Evolutionary conservation across 2,888 invertebrate species (phyloP), one percentile per base, ranked within the genome.

Genomic region (Andrena haemorrhoa): DNA sequence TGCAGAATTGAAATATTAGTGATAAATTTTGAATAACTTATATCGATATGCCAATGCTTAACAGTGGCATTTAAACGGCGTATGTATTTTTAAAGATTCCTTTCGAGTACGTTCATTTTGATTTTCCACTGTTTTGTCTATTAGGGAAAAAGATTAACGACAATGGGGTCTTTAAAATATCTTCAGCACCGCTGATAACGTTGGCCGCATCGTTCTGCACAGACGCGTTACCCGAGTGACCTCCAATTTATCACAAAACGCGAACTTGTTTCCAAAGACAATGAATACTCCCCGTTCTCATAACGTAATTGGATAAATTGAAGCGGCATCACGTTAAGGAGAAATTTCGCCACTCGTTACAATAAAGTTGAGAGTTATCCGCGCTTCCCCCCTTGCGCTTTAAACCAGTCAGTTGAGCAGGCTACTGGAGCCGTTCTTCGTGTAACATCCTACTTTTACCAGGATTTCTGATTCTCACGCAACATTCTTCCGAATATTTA

Each of bases 241-340:
- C 51, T 31, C 71, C 10, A 79, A 60, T 79, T 79, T 79, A 71
- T 80, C 51, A 65, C 2, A 53, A 80, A 80, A 51, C 35, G 65
- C 64, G 58, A 80, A 77, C 78, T 78, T 53, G 53, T 78, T 61
- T 56, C 53, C 12, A 8, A 7, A 53, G 53, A 78, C 58, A 66
- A 51, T 20, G 26, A 23, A 8, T 7, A 51, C 33, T 4, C 51
- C 20, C 41, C 61, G 51, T 26, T 63, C 35, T 78, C 12, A 16
- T 33, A 12, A 1, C 51, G 33, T 78, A 78, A 78, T 78, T 77
- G 47, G 60, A 61, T 63, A 20, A 63, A 68, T 53, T 61, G 41
- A 78, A 33, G 20, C 53, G 68, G 20, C 7, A 5, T 33, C 66
- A 4, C 41, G 31, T 33, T n/a, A 41, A 53, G 41, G 33, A 65